Evolutionary conservation across 1,140 invertebrate species (phyloP), one percentile per base, ranked within the genome.

Genomic region (Trachymyrmex septentrionalis): DNA sequence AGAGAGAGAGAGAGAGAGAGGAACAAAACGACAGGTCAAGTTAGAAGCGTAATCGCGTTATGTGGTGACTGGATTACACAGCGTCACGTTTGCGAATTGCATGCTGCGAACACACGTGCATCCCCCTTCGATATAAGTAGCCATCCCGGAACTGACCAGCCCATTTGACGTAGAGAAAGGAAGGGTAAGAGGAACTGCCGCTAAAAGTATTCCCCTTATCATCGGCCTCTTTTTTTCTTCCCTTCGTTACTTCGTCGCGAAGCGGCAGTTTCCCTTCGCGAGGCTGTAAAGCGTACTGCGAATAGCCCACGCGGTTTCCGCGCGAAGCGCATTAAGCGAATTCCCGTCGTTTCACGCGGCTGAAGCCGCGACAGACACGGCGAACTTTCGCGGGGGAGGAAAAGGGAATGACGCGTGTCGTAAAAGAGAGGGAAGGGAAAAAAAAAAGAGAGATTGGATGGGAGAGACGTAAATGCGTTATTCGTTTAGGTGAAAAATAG

Each of bases 1-100:
- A 44, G 4, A 63, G 48, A 38, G 63, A 38, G 67, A n/a, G 14
- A 61, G 30, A 53, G 50, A 59, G 67, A 63, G 82, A 86, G 64
- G 78, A 85, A 86, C 67, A 88, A 86, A 90, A 61, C 59, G 69
- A 81, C 67, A 85, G 73, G 64, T 77, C 50, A 78, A 90, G 87
- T 92, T 91, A 91, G 86, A 86, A 86, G 88, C 87, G 87, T 92
- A 92, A 92, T 92, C 92, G 85, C 48, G 89, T 92, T 92, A 92
- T 89, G 87, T 85, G 90, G 87, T 92, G 92, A 92, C 92, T 92
- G 88, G 89, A 92, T 92, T 92, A 92, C 88, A 92, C 81, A 86
- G 88, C 90, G 84, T 88, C 85, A 88, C 86, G 87, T 87, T 91
- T 91, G 64, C 87, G 76, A 92, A 67, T 88, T 88, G 87, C 88